Evolutionary conservation across 2,797 vertebrate species (phyloP), one percentile per base, ranked within the genome.

Genomic region (Sparidentex hasta): DNA sequence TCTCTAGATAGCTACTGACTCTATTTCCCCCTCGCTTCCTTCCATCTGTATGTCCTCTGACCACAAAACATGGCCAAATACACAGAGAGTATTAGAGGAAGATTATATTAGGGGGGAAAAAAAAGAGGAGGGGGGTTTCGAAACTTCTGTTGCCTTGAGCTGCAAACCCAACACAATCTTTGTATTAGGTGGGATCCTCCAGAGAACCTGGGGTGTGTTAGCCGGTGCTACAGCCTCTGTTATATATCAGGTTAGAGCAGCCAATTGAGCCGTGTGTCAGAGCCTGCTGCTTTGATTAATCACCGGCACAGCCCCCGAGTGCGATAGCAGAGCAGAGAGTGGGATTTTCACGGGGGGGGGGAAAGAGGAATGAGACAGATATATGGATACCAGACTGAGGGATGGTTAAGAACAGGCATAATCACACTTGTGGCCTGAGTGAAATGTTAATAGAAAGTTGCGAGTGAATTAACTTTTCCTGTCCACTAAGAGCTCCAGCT

Each of bases 161-260:
- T 76, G 62, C 71, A 13, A 85, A 87, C 75, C 83, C 74, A 88
- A 85, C 72, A 73, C 86, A 89, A 89, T 91, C 80, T 88, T 77
- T 67, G 84, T 80, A 90, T 92, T 88, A 83, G 87, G 80, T 54
- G 78, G 76, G 80, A 89, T 91, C 87, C 93, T 92, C 90, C 82
- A 54, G 89, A 93, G 91, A 55, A 85, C 76, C 38, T 25, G 0
- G 72, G 67, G 63, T 67, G 88, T 90, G 85, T 88, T 87, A 80
- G 83, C 83, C 58, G 84, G 75, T 59, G 70, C 88, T 76, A 76
- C 90, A 90, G 86, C 84, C 85, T 76, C 79, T 81, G 91, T 92
- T 93, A 91, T 93, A 94, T 94, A 95, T 95, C 92, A 94, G 92
- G 88, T 92, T 88, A 87, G 90, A 90, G 81, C 84, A 94, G 90